These are phyloP conservation scores for Microchirus variegatus DNA, from an alignment of 2,797 vertebrate species.

Conservation along the genomic window DNA sequence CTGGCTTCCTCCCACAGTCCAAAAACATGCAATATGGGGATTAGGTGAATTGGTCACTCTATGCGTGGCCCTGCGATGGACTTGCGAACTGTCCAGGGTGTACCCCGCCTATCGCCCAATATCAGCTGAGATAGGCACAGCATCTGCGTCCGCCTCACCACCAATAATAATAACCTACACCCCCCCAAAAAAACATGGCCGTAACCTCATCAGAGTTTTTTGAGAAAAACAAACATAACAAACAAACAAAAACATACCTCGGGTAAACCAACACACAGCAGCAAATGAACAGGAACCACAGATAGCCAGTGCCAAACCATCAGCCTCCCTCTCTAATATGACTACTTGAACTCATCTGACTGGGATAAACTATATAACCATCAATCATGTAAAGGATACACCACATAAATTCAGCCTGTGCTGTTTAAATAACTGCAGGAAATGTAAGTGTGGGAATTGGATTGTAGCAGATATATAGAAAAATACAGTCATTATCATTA, in stretches of 20 bases:
- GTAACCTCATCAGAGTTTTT: constrained; percentile 13
- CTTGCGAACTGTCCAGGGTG: too few species aligned
- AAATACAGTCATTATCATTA: neutral
- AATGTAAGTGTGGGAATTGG: constrained; percentile 1
- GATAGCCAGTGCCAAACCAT: constrained; percentile 29
- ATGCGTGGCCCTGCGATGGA: too few species aligned
- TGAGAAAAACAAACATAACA: constrained; percentile 14
- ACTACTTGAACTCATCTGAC: constrained; percentile 32
- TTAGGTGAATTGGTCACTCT: too few species aligned
- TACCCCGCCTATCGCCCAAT: too few species aligned
- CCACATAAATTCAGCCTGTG: constrained; percentile 4
- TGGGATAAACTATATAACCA: constrained; percentile 23
- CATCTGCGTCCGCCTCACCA: too few species aligned
- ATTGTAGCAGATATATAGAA: constrained; percentile 4
- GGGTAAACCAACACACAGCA: neutral
- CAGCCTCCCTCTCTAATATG: constrained; percentile 17
- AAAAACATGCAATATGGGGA: too few species aligned
- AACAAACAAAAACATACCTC: neutral
- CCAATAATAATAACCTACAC: too few species aligned
- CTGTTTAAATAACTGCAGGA: constrained; percentile 5
- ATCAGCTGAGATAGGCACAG: too few species aligned
- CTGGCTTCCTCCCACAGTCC: too few species aligned
- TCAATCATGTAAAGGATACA: constrained; percentile 11
- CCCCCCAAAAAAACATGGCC: too few species aligned
- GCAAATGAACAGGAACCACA: constrained; percentile 31